Conservation (phyloP, 2,888 invertebrate species). For the Lithodes maja region DNA sequence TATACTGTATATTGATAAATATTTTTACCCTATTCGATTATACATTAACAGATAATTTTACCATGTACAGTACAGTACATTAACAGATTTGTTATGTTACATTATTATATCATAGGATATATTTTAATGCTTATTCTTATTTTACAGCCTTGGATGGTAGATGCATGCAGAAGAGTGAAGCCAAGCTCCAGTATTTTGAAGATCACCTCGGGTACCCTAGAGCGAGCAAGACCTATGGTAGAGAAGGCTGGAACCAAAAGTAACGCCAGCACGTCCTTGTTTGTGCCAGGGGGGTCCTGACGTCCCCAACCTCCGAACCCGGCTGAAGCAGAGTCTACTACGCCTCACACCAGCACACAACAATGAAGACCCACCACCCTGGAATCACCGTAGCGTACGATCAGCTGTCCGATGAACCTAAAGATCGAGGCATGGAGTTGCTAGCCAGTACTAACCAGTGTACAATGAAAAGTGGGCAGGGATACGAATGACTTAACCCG, state of each 20-base stretch:
- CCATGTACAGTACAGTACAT: background rate
- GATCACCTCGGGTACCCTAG: slow-evolving; percentile 26
- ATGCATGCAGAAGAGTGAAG: slow-evolving; percentile 12
- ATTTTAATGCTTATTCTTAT: background rate
- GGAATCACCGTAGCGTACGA: slow-evolving; percentile 38
- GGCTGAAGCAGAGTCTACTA: background rate
- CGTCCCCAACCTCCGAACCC: background rate
- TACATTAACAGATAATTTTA: background rate
- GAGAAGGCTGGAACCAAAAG: background rate
- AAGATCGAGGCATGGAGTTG: background rate
- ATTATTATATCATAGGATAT: background rate
- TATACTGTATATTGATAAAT: background rate
- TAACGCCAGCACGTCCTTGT: background rate
- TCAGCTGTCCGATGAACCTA: background rate
- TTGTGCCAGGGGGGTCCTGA: background rate
- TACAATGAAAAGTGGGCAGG: too few relatives aligned
- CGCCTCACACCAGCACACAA: slow-evolving; percentile 18
- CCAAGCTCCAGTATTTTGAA: slow-evolving; percentile 27
- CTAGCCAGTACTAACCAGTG: too few relatives aligned
- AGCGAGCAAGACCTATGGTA: background rate
- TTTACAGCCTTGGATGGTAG: slow-evolving; percentile 43
- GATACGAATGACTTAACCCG: too few relatives aligned
- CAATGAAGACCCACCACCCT: slow-evolving; percentile 52
- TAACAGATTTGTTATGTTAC: too few relatives aligned
- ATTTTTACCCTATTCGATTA: background rate